Conservation (phyloP, 2,888 invertebrate species). For the Erebia ligea region DNA sequence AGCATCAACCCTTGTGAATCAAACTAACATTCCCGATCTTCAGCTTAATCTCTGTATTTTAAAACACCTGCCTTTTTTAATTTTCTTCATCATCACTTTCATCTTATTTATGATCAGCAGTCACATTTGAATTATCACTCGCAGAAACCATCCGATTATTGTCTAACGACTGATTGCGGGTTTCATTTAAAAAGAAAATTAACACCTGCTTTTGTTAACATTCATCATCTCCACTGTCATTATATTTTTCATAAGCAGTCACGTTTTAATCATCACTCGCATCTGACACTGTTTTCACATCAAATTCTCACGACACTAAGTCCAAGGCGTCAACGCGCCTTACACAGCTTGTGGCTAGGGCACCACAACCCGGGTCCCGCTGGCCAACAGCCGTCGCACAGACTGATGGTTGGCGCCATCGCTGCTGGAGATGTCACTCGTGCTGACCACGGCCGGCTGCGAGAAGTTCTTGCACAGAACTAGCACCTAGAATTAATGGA, state of each 20-base stretch:
- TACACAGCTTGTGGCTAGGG: constrained; percentile 74
- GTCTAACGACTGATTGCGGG: no score
- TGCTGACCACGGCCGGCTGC: constrained; percentile 71
- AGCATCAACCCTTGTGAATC: no score
- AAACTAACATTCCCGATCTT: no score
- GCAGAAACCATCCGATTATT: neutral
- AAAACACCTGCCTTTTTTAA: neutral
- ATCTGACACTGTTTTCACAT: neutral
- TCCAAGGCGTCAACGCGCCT: constrained; percentile 43
- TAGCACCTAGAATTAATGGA: constrained; percentile 56
- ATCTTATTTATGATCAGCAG: neutral
- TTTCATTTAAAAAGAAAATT: no score
- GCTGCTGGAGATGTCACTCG: constrained; percentile 77
- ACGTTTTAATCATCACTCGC: neutral
- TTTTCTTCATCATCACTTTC: neutral
- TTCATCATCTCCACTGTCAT: no score
- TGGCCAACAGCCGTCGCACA: constrained; percentile 70
- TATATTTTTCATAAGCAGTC: neutral
- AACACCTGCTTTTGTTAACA: no score
- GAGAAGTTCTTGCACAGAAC: constrained; percentile 80
- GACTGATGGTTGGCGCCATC: constrained; percentile 78
- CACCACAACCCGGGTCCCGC: constrained; percentile 62
- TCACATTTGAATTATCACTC: neutral
- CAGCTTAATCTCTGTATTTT: neutral
- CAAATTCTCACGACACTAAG: neutral